phyloP scores from a whole-genome alignment of 1,140 invertebrate genomes.

The Drosophila erecta region DNA sequence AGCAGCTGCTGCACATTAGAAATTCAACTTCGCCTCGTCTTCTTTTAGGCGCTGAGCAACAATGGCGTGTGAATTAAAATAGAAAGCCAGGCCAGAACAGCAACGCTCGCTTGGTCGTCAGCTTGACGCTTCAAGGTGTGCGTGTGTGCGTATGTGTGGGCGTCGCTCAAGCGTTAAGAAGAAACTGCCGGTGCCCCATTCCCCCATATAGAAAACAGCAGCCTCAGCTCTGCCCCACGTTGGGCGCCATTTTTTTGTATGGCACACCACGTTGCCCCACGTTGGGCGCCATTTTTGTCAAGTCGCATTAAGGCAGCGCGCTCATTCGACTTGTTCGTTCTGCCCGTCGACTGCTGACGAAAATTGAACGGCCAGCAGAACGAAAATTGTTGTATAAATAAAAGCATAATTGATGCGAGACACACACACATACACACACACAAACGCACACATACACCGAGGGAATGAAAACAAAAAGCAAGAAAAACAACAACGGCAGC shows the following conservation, averaged over 20 bases:
- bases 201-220: constrained; percentile 1
- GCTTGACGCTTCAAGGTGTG: constrained; percentile 67
- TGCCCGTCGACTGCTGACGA: constrained; percentile 62
- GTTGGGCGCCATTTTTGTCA: constrained; percentile 82
- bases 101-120: constrained; percentile 59
- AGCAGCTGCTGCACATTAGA: constrained; percentile 80
- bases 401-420: constrained; percentile 81
- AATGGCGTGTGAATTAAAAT: constrained; percentile 82
- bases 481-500: constrained; percentile 13
- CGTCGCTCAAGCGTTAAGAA: constrained; percentile 68
- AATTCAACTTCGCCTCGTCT: constrained; percentile 77
- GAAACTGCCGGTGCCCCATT: constrained; percentile 8
- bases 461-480: constrained; percentile 4
- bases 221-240: constrained; percentile 49
- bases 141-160: constrained; percentile 40
- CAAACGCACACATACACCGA: constrained; percentile 4
- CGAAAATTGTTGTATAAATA: constrained; percentile 83
- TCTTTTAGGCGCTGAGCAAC: constrained; percentile 76
- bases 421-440: constrained; percentile 39
- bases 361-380: constrained; percentile 72
- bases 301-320: constrained; percentile 75
- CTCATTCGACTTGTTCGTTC: constrained; percentile 58
- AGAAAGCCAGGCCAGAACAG: constrained; percentile 62
- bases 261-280: constrained; percentile 42
- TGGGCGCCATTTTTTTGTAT: constrained; percentile 81